Conservation (phyloP, 2,113 vertebrate genomes). For the Leptosomus discolor region DNA sequence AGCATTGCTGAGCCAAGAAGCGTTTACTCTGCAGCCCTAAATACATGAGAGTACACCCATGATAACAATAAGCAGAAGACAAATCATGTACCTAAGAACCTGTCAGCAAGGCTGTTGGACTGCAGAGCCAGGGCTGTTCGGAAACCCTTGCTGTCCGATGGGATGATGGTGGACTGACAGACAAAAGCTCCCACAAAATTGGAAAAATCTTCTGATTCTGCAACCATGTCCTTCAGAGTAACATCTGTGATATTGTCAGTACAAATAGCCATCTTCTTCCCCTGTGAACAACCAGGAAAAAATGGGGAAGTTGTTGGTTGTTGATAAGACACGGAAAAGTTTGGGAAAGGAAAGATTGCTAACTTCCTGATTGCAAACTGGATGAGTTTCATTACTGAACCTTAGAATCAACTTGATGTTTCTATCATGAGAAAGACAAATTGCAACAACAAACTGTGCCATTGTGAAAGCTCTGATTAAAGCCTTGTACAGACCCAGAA, state of each 20-base stretch:
- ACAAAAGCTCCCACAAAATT: constrained; percentile 87
- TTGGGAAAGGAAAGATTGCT: background rate
- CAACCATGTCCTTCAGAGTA: constrained; percentile 81
- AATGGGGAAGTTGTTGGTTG: background rate
- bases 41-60: background rate
- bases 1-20: background rate
- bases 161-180: constrained; percentile 96
- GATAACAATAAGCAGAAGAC: background rate
- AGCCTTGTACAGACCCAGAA: background rate
- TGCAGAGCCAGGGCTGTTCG: constrained; percentile 90
- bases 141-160: constrained; percentile 91
- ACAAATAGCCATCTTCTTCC: constrained; percentile 84
- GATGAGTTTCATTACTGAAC: background rate
- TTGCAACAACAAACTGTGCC: background rate
- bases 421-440: background rate
- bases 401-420: background rate
- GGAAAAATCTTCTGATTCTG: constrained; percentile 81
- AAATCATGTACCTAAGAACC: constrained; percentile 82
- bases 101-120: constrained; percentile 92
- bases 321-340: background rate
- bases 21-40: background rate
- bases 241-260: constrained; percentile 93
- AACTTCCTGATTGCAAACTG: background rate
- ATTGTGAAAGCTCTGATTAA: background rate
- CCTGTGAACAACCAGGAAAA: constrained; percentile 68